Evolutionary conservation across 2,113 vertebrate genomes (phyloP).

Genomic region (Heloderma charlesbogerti): DNA sequence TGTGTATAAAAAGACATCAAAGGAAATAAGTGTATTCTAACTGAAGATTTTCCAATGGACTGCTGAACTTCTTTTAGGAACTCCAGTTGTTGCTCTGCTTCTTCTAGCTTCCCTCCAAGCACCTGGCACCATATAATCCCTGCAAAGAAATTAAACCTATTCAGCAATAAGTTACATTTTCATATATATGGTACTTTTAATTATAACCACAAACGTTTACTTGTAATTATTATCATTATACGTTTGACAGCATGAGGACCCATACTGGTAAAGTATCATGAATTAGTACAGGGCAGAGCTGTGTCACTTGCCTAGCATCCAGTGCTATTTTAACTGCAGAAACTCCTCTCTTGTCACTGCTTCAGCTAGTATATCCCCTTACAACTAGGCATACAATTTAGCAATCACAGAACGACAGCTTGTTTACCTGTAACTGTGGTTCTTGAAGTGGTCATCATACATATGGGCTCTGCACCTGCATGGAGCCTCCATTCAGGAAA

Average conservation of each 20-base stretch:
- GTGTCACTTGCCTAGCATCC: neutral
- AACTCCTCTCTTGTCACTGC: neutral
- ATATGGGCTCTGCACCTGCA: too few relatives aligned
- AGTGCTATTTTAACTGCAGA: neutral
- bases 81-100: slow-evolving; percentile 78
- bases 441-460: too few relatives aligned
- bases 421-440: too few relatives aligned
- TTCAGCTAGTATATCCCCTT: neutral
- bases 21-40: slow-evolving; percentile 48
- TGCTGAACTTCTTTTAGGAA: slow-evolving; percentile 80
- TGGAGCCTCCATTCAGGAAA: too few relatives aligned
- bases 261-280: neutral
- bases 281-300: neutral
- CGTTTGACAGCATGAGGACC: neutral
- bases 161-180: neutral
- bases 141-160: slow-evolving; percentile 33
- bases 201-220: neutral
- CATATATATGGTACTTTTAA: neutral
- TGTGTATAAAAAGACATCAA: neutral
- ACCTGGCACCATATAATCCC: slow-evolving; percentile 79
- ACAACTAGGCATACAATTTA: neutral
- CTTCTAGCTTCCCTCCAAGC: slow-evolving; percentile 74
- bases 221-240: neutral
- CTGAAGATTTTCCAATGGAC: slow-evolving; percentile 76
- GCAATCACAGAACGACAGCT: neutral